These are phyloP conservation scores for Eupithecia exiguata DNA, from an alignment of 2,888 invertebrate genomes.

Conservation along the genomic window DNA sequence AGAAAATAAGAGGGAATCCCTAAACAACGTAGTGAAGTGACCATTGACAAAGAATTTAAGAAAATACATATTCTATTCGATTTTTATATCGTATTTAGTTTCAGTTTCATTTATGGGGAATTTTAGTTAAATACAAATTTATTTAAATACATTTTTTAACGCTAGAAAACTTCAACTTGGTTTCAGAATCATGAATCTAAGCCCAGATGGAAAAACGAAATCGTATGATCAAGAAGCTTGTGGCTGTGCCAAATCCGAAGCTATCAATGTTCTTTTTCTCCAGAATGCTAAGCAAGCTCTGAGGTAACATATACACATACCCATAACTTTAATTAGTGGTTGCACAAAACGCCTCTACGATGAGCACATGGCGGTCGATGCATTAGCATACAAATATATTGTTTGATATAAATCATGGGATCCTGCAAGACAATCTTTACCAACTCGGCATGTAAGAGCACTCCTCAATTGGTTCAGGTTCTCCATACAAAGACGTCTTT, in stretches of 20 bases:
- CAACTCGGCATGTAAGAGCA: neutral
- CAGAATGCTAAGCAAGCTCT: constrained; percentile 83
- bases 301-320: constrained; percentile 42
- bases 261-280: constrained; percentile 85
- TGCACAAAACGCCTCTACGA: neutral
- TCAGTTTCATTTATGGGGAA: neutral
- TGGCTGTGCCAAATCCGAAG: constrained; percentile 89
- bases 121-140: no score
- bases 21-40: neutral
- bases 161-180: neutral
- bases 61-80: neutral
- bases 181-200: constrained; percentile 71
- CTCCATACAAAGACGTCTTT: no score
- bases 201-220: constrained; percentile 92
- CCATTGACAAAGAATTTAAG: neutral
- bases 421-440: neutral
- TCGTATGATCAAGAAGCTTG: constrained; percentile 91
- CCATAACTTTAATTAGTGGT: neutral
- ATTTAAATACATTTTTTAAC: no score
- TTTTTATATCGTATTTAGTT: neutral
- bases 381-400: neutral
- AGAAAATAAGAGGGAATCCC: neutral
- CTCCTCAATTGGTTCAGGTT: neutral
- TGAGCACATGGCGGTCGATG: neutral
- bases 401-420: neutral